Conservation (phyloP, 2,888 invertebrate genomes). For the Trichacis sp. region DNA sequence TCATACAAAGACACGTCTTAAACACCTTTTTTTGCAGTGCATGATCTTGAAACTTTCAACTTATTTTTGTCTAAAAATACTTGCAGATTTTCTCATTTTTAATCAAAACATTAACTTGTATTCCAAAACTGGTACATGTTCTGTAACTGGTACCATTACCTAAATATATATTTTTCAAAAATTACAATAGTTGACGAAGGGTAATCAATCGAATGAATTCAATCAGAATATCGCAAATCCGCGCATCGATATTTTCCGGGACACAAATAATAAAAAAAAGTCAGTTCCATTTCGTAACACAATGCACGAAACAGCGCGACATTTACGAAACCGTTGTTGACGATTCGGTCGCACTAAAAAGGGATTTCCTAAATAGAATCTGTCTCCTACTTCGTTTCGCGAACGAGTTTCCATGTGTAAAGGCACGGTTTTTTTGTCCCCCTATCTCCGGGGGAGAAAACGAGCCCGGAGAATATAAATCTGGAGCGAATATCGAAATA, state of each 20-base stretch:
- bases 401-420: conserved; percentile 9
- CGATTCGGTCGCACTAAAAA: not conserved
- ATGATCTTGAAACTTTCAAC: too few species aligned
- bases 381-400: conserved; percentile 8
- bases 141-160: too few species aligned
- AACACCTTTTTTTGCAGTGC: too few species aligned
- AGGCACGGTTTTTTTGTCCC: conserved; percentile 15
- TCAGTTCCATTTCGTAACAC: not conserved
- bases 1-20: too few species aligned
- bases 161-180: too few species aligned
- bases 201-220: too few species aligned
- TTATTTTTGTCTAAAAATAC: too few species aligned
- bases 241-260: conserved; percentile 1
- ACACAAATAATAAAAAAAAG: not conserved
- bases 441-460: conserved; percentile 1
- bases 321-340: conserved; percentile 6
- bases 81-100: too few species aligned
- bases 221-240: not conserved
- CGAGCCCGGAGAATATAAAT: conserved; percentile 16
- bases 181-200: too few species aligned
- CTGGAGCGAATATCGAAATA: conserved; percentile 11
- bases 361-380: conserved; percentile 3
- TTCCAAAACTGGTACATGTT: too few species aligned
- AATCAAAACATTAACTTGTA: too few species aligned
- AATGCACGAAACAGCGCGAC: conserved; percentile 7